Percentiles rank a stretch among this genome's conserved stretches.
Evolutionary conservation across 2,797 vertebrate genomes (phyloP).

Genomic region (Triplophysa yarkandensis): DNA sequence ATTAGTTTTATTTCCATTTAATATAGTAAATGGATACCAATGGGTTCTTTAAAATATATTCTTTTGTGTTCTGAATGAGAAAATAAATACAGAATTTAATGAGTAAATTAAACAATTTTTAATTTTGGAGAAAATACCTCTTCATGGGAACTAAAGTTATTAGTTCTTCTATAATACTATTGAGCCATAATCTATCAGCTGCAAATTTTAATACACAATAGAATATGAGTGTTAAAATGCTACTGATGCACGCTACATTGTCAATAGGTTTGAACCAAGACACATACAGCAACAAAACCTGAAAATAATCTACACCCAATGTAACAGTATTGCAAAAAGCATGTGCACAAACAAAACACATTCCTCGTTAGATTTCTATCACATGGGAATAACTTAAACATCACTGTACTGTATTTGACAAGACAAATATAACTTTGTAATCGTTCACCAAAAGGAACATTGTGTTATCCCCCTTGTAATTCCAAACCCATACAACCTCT

Average conservation of each 20-base stretch:
- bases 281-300: not conserved
- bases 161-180: not conserved
- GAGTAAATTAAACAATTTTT: too few species aligned
- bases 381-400: not conserved
- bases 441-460: too few species aligned
- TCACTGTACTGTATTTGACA: not conserved
- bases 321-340: not conserved
- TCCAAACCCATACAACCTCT: too few species aligned
- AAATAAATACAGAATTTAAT: too few species aligned
- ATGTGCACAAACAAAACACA: conserved; percentile 11
- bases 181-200: not conserved
- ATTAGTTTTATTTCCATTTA: too few species aligned
- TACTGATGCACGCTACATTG: conserved; percentile 10
- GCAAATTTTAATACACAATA: not conserved
- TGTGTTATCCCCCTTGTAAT: too few species aligned
- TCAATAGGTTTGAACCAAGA: not conserved
- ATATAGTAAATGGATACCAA: too few species aligned
- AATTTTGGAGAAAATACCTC: too few species aligned
- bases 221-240: not conserved
- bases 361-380: not conserved
- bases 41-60: too few species aligned
- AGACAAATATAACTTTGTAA: not conserved
- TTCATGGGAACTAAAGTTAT: too few species aligned
- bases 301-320: too few species aligned
- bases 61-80: too few species aligned